Evolutionary conservation across 2,797 vertebrate genomes (phyloP).

Genomic region (Spondyliosoma cantharus): DNA sequence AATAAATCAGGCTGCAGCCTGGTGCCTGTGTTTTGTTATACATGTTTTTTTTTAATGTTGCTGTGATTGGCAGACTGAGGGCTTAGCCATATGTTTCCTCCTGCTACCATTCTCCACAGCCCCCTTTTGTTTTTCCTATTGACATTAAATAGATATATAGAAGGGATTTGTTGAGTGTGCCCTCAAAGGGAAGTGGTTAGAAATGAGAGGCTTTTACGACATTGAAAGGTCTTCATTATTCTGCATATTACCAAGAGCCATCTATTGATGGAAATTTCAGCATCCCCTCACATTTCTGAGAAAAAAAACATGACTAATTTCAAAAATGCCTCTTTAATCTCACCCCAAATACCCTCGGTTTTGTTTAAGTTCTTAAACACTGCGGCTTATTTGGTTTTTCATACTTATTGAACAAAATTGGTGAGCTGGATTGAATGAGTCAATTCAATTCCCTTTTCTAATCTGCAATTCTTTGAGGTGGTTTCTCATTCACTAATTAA

Average conservation of each 20-base stretch:
- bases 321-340: conserved; percentile 62
- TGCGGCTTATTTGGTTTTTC: conserved; percentile 49
- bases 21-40: conserved; percentile 72
- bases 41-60: conserved; percentile 52
- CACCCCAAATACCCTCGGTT: conserved; percentile 47
- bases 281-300: conserved; percentile 31
- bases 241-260: conserved; percentile 57
- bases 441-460: conserved; percentile 56
- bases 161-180: conserved; percentile 67
- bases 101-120: conserved; percentile 62
- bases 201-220: conserved; percentile 69
- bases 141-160: conserved; percentile 70
- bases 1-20: conserved; percentile 75
- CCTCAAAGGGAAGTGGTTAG: conserved; percentile 69
- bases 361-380: conserved; percentile 52
- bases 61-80: conserved; percentile 73
- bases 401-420: conserved; percentile 48
- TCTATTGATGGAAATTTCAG: conserved; percentile 72
- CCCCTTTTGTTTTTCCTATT: conserved; percentile 71
- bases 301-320: conserved; percentile 51
- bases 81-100: conserved; percentile 71
- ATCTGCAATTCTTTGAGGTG: conserved; percentile 60
- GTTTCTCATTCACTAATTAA: conserved; percentile 53
- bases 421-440: conserved; percentile 43
- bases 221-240: conserved; percentile 75